Evolutionary conservation across 2,888 invertebrate species (phyloP).

Genomic region (Elgonia sp.): DNA sequence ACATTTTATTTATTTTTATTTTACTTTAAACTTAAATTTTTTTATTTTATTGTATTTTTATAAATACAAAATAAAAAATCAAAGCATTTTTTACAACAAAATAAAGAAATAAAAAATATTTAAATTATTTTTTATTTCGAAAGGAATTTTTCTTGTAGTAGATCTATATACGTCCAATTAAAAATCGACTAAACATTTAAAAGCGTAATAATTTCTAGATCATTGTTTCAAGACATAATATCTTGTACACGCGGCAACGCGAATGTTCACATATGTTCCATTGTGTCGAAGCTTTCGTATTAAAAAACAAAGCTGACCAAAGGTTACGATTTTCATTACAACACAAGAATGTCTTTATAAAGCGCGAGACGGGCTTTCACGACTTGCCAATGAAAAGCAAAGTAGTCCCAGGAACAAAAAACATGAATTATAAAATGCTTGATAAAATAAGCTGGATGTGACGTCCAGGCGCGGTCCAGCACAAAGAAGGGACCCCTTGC

Average conservation of each 20-base stretch:
- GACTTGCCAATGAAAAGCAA: conserved; percentile 49
- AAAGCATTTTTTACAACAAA: too few species aligned
- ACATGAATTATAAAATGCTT: conserved; percentile 63
- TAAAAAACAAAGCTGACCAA: conserved; percentile 46
- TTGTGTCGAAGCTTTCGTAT: conserved; percentile 58
- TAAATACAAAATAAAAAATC: too few species aligned
- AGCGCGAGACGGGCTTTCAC: conserved; percentile 53
- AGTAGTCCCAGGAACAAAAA: conserved; percentile 46
- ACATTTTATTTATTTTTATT: too few species aligned
- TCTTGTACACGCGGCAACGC: conserved; percentile 12
- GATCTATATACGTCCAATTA: conserved; percentile 16
- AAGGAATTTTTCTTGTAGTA: not conserved
- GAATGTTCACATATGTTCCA: conserved; percentile 42
- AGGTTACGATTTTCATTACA: conserved; percentile 65
- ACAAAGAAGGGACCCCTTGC: conserved; percentile 51
- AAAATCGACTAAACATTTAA: conserved; percentile 49
- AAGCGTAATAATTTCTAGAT: conserved; percentile 50
- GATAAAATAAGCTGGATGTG: conserved; percentile 63
- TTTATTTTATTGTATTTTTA: too few species aligned
- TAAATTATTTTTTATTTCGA: not conserved
- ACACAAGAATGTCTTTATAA: conserved; percentile 49
- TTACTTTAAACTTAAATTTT: too few species aligned
- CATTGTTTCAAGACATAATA: conserved; percentile 57
- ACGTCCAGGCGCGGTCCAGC: conserved; percentile 50
- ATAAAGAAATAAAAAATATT: too few species aligned